These are phyloP conservation scores for Ephydatia muelleri DNA, from an alignment of 37 sponge, comb jelly and placozoan species.

Conservation along the genomic window DNA sequence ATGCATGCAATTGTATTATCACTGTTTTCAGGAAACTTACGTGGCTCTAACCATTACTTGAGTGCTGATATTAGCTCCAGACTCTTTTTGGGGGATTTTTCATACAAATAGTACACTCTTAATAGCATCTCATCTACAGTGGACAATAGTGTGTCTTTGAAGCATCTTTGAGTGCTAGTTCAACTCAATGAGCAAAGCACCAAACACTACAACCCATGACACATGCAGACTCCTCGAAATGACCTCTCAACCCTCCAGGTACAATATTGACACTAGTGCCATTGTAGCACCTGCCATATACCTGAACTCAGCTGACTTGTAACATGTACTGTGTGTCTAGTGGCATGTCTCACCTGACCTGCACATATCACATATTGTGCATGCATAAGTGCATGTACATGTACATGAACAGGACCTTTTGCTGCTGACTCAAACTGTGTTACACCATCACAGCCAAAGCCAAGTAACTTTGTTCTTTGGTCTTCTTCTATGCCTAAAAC, in stretches of 20 bases:
- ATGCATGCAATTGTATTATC: constrained; percentile 50
- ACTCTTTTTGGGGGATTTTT: constrained; percentile 40
- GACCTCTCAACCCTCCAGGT: constrained; percentile 40
- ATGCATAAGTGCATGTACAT: too few relatives aligned
- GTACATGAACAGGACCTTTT: too few relatives aligned
- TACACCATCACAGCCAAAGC: too few relatives aligned
- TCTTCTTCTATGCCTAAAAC: too few relatives aligned
- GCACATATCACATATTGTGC: too few relatives aligned
- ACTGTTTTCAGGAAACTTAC: constrained; percentile 55
- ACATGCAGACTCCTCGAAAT: constrained; percentile 6
- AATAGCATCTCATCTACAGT: constrained; percentile 56
- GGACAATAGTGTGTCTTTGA: constrained; percentile 31
- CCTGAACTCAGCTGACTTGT: too few relatives aligned
- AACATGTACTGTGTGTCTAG: too few relatives aligned
- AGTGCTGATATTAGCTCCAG: constrained; percentile 14
- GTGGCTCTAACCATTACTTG: constrained; percentile 29
- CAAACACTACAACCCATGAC: constrained; percentile 60
- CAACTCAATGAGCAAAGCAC: constrained; percentile 70
- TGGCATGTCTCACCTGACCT: too few relatives aligned
- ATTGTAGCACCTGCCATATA: too few relatives aligned
- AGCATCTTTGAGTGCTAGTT: constrained; percentile 68
- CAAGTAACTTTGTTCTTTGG: too few relatives aligned
- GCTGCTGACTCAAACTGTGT: too few relatives aligned
- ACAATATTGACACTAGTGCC: constrained; percentile 56
- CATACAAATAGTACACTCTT: constrained; percentile 53